These are phyloP conservation scores for Mormyrops attenuatus DNA, from an alignment of 2,797 vertebrate genomes.

Conservation along the genomic window DNA sequence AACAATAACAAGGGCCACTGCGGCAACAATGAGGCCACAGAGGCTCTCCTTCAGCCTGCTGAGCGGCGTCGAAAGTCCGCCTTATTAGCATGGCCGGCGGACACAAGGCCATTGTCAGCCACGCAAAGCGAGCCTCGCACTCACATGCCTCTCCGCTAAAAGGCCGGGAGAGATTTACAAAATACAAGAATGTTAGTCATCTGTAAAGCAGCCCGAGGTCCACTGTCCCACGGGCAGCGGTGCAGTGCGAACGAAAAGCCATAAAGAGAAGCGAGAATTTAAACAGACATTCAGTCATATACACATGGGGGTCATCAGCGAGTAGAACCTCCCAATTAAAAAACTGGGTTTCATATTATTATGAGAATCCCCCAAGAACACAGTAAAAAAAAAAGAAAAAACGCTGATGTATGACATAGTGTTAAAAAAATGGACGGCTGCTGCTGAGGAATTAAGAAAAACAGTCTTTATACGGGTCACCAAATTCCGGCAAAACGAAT, in stretches of 20 bases:
- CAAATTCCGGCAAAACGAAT: background rate
- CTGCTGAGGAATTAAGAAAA: background rate
- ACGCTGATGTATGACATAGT: background rate
- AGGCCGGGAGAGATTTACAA: background rate
- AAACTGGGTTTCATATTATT: background rate
- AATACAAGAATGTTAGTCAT: constrained; percentile 18
- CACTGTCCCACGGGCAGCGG: background rate
- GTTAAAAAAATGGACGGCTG: background rate
- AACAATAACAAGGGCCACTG: constrained; percentile 29
- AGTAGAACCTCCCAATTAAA: background rate
- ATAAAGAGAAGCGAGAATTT: background rate
- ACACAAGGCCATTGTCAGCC: constrained; percentile 15
- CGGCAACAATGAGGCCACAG: constrained; percentile 24
- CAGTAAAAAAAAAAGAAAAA: background rate
- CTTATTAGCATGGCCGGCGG: constrained; percentile 27
- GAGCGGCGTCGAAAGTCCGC: constrained; percentile 29
- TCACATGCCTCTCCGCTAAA: background rate
- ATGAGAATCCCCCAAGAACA: background rate
- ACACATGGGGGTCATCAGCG: background rate
- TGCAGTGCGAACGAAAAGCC: background rate
- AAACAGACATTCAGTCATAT: background rate
- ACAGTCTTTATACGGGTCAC: background rate
- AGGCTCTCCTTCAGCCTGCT: constrained; percentile 22
- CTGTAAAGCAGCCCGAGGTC: background rate
- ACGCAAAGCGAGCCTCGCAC: background rate